A percentile compares a stretch with the other conserved stretches of the same genome.
Conservation (phyloP, 2,113 vertebrate species). For the Phylloscopus trochilus region DNA sequence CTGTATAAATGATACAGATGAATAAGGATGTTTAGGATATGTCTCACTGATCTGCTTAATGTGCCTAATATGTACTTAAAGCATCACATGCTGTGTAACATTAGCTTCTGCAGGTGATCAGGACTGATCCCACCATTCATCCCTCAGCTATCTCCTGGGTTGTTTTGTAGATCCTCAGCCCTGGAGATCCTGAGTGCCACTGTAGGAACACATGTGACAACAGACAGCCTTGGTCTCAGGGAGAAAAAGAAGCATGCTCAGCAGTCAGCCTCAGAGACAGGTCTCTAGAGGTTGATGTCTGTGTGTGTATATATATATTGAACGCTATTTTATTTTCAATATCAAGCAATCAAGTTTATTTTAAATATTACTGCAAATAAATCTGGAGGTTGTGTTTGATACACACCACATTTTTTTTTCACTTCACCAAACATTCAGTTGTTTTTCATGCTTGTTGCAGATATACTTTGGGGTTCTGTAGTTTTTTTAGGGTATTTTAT, state of each 20-base stretch:
- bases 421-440: neutral
- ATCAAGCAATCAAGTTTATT: neutral
- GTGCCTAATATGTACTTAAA: neutral
- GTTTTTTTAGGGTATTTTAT: neutral
- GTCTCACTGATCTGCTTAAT: neutral
- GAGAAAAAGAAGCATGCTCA: neutral
- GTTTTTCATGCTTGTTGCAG: neutral
- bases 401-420: neutral
- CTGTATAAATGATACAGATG: neutral
- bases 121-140: neutral
- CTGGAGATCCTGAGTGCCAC: neutral
- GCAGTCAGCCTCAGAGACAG: neutral
- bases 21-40: neutral
- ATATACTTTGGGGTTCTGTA: accelerated
- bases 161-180: neutral
- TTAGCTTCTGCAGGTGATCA: neutral
- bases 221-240: neutral
- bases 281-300: neutral
- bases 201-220: accelerated
- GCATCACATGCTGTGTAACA: neutral
- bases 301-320: neutral
- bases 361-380: neutral
- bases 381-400: neutral
- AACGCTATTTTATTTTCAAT: neutral
- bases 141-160: accelerated